A percentile compares a stretch with the other conserved stretches of the same genome.
phyloP scores from a whole-genome alignment of 2,888 invertebrate species.

The Podotricha telesiphe region DNA sequence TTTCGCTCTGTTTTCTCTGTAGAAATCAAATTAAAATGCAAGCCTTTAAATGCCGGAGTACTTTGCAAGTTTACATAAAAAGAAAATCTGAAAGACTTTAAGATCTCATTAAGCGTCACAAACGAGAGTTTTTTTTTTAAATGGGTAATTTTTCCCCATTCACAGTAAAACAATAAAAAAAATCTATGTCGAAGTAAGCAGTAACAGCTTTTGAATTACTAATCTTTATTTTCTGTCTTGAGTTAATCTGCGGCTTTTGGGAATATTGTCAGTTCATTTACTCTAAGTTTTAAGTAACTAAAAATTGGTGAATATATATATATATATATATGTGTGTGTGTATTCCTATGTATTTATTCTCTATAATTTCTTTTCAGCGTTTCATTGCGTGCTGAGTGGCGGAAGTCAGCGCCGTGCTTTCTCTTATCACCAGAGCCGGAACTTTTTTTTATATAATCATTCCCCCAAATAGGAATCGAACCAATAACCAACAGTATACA shows the following conservation, averaged over 20 bases:
- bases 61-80: conserved; percentile 17
- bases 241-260: conserved; percentile 28
- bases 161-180: conserved; percentile 16
- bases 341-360: no score
- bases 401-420: no score
- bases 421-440: no score
- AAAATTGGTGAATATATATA: no score
- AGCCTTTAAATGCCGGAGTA: conserved; percentile 2
- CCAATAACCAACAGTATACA: no score
- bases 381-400: no score
- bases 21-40: conserved; percentile 23
- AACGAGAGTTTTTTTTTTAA: conserved; percentile 16
- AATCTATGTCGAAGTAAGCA: conserved; percentile 13
- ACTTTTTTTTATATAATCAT: no score
- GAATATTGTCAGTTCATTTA: neutral
- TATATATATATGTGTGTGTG: no score
- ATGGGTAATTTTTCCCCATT: conserved; percentile 8
- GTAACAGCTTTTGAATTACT: conserved; percentile 12
- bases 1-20: neutral
- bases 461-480: no score
- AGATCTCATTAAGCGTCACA: conserved; percentile 22
- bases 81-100: conserved; percentile 11
- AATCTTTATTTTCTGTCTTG: conserved; percentile 24
- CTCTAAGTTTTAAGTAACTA: neutral
- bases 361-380: no score